Percentiles rank a stretch among this genome's conserved stretches.
These are phyloP conservation scores for Platichthys flesus DNA, from an alignment of 2,113 vertebrate species.

Conservation along the genomic window DNA sequence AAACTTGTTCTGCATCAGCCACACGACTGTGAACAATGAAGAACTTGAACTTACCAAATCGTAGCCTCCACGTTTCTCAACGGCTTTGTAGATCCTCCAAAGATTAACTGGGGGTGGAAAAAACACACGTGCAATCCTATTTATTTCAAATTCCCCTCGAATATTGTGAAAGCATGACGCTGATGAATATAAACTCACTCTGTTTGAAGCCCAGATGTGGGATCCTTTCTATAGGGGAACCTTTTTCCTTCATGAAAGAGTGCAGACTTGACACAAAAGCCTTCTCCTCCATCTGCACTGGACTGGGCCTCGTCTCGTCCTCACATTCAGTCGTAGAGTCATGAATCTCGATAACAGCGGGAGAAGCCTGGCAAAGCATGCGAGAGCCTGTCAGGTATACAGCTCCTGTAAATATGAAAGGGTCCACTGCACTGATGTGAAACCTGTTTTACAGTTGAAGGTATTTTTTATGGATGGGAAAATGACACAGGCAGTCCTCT, in stretches of 20 bases:
- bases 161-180: no score
- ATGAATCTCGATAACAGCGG: constrained; percentile 66
- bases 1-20: constrained; percentile 7
- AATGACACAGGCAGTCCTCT: constrained; percentile 42
- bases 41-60: constrained; percentile 86
- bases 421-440: background rate
- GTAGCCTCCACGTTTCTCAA: constrained; percentile 93
- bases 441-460: constrained; percentile 40
- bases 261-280: constrained; percentile 88
- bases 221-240: constrained; percentile 93
- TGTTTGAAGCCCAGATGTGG: constrained; percentile 97
- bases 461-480: constrained; percentile 37
- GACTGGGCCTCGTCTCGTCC: constrained; percentile 44
- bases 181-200: constrained; percentile 80
- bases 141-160: background rate
- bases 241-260: constrained; percentile 92
- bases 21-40: background rate
- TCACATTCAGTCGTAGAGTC: constrained; percentile 67
- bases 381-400: background rate
- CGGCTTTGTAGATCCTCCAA: constrained; percentile 94
- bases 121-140: background rate
- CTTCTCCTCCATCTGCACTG: constrained; percentile 84
- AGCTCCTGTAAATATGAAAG: background rate
- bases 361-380: constrained; percentile 29
- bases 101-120: constrained; percentile 88